Evolutionary conservation across 2,797 vertebrate genomes (phyloP).

Genomic region (Distichodus sexfasciatus): DNA sequence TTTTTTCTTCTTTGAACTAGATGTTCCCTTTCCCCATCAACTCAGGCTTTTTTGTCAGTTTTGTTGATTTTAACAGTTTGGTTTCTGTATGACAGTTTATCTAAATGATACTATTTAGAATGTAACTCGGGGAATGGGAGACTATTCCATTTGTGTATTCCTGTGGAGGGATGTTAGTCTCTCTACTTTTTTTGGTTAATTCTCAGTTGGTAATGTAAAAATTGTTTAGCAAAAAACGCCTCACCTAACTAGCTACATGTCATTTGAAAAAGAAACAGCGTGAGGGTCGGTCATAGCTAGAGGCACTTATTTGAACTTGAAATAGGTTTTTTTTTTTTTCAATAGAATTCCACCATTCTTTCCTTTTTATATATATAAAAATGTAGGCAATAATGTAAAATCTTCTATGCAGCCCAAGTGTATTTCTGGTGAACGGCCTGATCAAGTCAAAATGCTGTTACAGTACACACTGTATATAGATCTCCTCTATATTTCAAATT

Average conservation of each 20-base stretch:
- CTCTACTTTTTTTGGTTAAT: constrained; percentile 54
- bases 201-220: constrained; percentile 67
- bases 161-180: constrained; percentile 65
- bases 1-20: constrained; percentile 69
- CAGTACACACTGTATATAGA: constrained; percentile 91
- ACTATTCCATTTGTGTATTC: constrained; percentile 69
- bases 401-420: constrained; percentile 97
- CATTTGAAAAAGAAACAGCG: constrained; percentile 41
- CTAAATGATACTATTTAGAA: constrained; percentile 82
- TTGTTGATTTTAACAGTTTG: constrained; percentile 71
- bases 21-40: constrained; percentile 82
- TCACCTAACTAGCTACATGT: constrained; percentile 63
- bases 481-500: constrained; percentile 94
- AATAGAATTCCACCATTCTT: constrained; percentile 45
- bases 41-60: constrained; percentile 90
- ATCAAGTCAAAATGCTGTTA: constrained; percentile 88
- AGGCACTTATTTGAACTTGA: constrained; percentile 65
- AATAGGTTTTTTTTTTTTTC: constrained; percentile 66
- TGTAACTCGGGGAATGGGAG: constrained; percentile 86
- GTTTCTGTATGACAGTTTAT: constrained; percentile 77
- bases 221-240: constrained; percentile 63
- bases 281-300: constrained; percentile 56
- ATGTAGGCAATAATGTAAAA: constrained; percentile 93
- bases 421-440: constrained; percentile 83
- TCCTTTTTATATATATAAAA: constrained; percentile 63